Evolutionary conservation across 2,888 invertebrate genomes (phyloP).

Genomic region (Ischnura elegans): DNA sequence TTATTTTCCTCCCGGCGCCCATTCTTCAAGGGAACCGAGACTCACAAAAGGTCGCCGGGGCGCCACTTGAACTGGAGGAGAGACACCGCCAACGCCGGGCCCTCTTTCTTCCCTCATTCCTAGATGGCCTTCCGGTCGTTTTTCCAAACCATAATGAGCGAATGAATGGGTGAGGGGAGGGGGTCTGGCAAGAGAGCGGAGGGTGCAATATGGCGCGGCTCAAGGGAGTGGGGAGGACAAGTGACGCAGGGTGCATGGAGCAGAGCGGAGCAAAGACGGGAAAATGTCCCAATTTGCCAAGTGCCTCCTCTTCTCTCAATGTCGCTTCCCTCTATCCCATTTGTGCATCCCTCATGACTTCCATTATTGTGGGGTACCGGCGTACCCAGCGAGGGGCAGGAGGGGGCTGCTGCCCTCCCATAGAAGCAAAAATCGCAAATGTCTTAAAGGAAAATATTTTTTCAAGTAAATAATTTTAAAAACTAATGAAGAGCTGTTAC

Average conservation of each 20-base stretch:
- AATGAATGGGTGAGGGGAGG: neutral
- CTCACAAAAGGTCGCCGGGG: conserved; percentile 28
- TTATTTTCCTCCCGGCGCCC: neutral
- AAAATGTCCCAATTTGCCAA: neutral
- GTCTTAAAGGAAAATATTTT: too few species aligned
- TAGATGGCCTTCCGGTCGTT: conserved; percentile 53
- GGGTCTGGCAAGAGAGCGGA: neutral
- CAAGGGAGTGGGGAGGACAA: neutral
- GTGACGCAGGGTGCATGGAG: neutral
- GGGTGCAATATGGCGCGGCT: too few species aligned
- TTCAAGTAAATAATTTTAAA: too few species aligned
- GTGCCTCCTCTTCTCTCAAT: neutral
- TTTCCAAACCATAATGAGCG: conserved; percentile 35
- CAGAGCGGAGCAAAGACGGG: neutral
- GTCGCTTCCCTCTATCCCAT: too few species aligned
- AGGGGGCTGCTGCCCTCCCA: too few species aligned
- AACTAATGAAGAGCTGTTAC: too few species aligned
- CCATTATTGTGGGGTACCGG: neutral
- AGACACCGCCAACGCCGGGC: neutral
- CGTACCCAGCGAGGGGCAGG: too few species aligned
- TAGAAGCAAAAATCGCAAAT: too few species aligned
- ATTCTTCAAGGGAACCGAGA: neutral
- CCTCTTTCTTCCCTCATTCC: neutral
- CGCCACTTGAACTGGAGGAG: neutral
- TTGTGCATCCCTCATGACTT: neutral